These are phyloP conservation scores for Danionella dracula DNA, from an alignment of 2,797 vertebrate species.

Conservation along the genomic window DNA sequence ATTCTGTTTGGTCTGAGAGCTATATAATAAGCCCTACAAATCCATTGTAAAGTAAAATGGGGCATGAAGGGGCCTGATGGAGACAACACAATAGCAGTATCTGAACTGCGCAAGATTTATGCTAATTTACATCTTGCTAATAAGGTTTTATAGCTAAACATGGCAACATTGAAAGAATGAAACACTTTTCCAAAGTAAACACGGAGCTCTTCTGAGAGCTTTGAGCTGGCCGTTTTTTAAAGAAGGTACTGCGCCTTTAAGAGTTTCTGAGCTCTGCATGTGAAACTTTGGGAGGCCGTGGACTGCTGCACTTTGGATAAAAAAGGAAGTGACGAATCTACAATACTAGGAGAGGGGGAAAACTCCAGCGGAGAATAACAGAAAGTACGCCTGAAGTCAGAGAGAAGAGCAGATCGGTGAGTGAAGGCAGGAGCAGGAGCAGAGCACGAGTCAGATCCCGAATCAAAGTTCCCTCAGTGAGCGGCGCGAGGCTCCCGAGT, in stretches of 20 bases:
- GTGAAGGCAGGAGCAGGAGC: constrained; percentile 7
- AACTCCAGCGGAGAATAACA: constrained; percentile 47
- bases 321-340: constrained; percentile 83
- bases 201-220: no score
- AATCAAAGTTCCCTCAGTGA: constrained; percentile 52
- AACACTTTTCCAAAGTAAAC: no score
- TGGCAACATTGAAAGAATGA: no score
- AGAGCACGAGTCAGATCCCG: constrained; percentile 5
- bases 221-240: not conserved
- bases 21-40: no score
- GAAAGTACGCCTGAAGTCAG: constrained; percentile 53
- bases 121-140: no score
- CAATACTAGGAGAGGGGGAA: constrained; percentile 45
- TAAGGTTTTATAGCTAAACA: no score
- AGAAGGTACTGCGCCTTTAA: constrained; percentile 77
- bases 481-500: constrained; percentile 25
- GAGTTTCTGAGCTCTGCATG: constrained; percentile 64
- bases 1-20: no score
- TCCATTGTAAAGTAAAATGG: no score
- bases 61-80: no score
- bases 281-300: constrained; percentile 68
- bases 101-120: no score
- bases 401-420: constrained; percentile 47
- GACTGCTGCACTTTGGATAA: constrained; percentile 58
- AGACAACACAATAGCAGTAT: no score